Evolutionary conservation across 2,797 vertebrate species (phyloP).

Genomic region (Ctenopoma kingsleyae): DNA sequence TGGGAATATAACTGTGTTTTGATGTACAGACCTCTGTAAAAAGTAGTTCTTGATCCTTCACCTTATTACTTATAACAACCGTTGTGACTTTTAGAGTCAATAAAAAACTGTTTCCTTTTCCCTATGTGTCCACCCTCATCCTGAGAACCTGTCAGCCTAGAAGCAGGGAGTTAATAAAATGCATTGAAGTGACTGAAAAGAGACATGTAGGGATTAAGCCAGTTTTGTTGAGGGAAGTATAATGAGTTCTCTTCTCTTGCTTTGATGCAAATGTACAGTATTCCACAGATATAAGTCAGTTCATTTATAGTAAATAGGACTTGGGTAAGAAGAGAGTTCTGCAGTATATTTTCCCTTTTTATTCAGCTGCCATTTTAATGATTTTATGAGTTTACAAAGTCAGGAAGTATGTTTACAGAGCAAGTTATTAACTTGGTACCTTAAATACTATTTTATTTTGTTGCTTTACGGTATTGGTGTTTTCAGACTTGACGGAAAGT

Average conservation of each 20-base stretch:
- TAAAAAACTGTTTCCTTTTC: conserved; percentile 32
- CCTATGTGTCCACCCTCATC: conserved; percentile 25
- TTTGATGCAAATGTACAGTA: conserved; percentile 60
- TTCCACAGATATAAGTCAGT: conserved; percentile 52
- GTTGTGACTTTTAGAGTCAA: conserved; percentile 54
- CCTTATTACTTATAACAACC: conserved; percentile 58
- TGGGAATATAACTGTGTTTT: conserved; percentile 66
- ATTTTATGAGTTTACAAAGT: conserved; percentile 69
- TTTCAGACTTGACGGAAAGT: conserved; percentile 26
- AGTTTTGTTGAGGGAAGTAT: conserved; percentile 32
- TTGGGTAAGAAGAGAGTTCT: conserved; percentile 30
- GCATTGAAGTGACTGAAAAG: conserved; percentile 39
- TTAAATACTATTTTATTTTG: conserved; percentile 32
- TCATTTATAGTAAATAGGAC: conserved; percentile 44
- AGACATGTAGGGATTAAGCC: conserved; percentile 48
- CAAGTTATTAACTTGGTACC: conserved; percentile 56
- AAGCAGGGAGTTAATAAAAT: conserved; percentile 43
- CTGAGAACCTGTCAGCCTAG: conserved; percentile 53
- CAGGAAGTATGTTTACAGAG: conserved; percentile 76
- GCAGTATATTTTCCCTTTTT: conserved; percentile 33
- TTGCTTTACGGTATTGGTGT: conserved; percentile 52
- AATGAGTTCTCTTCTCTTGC: conserved; percentile 35
- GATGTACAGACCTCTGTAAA: conserved; percentile 75
- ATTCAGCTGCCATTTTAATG: conserved; percentile 58
- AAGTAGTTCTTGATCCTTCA: conserved; percentile 67